Percentiles rank a stretch among this genome's conserved stretches.
Conservation (phyloP, 2,888 invertebrate species). For the Dicyrtomina minuta region DNA sequence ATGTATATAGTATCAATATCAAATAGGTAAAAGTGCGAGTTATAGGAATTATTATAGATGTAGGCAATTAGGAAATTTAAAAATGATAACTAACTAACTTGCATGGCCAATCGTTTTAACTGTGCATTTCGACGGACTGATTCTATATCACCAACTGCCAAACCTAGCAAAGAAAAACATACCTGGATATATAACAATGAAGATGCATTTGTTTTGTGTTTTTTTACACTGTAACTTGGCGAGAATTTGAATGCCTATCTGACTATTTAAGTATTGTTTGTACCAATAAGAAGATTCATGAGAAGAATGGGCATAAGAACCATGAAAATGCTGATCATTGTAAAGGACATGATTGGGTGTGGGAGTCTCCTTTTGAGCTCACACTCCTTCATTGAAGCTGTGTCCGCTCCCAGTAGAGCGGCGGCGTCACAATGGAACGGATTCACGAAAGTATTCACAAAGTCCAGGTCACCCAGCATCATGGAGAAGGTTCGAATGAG, state of each 20-base stretch:
- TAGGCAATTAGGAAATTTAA: no score
- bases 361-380: constrained; percentile 58
- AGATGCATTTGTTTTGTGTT: no score
- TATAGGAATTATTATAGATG: no score
- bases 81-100: constrained; percentile 66
- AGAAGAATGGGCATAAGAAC: constrained; percentile 87
- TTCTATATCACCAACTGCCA: constrained; percentile 69
- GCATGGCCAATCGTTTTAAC: constrained; percentile 86
- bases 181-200: no score
- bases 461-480: constrained; percentile 81
- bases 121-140: constrained; percentile 85
- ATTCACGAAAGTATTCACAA: constrained; percentile 79
- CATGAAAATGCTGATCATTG: constrained; percentile 80
- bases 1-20: no score
- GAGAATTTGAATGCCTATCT: no score
- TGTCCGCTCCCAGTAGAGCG: constrained; percentile 43
- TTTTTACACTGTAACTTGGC: no score
- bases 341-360: constrained; percentile 73
- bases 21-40: no score
- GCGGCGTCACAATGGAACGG: constrained; percentile 60
- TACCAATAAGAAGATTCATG: constrained; percentile 79
- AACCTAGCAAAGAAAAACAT: not conserved
- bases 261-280: no score
- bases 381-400: constrained; percentile 28
- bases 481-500: constrained; percentile 76